phyloP scores from a whole-genome alignment of 1,140 invertebrate genomes.

The Euwallacea fornicatus region DNA sequence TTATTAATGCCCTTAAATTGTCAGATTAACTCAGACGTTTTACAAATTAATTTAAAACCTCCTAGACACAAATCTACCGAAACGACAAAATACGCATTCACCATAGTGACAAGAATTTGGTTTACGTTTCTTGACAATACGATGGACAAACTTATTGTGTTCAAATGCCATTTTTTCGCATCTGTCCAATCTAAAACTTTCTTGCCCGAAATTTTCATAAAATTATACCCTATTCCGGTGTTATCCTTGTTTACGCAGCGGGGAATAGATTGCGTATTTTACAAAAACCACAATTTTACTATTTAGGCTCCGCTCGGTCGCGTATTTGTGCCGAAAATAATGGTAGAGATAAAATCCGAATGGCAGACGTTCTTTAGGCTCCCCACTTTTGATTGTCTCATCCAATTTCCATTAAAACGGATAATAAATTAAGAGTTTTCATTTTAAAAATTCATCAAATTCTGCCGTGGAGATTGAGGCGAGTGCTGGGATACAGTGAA shows the following conservation, averaged over 20 bases:
- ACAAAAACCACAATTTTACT: not conserved
- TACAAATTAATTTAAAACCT: no score
- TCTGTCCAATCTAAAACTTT: not conserved
- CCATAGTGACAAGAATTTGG: not conserved
- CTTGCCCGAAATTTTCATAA: not conserved
- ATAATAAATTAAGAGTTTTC: no score
- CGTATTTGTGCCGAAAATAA: not conserved
- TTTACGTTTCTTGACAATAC: not conserved
- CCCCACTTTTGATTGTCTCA: not conserved
- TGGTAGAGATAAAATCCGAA: conserved; percentile 1
- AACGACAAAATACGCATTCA: not conserved
- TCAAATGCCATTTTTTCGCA: not conserved
- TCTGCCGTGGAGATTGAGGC: no score
- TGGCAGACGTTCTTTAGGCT: not conserved
- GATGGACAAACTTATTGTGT: not conserved
- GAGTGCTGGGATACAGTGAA: no score
- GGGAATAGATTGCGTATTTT: conserved; percentile 9
- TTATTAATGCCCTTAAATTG: no score
- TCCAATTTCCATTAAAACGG: not conserved
- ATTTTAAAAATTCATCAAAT: no score
- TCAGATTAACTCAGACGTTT: no score
- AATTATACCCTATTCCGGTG: not conserved
- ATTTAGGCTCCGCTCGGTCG: not conserved
- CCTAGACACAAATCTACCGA: no score
- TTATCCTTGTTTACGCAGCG: not conserved